phyloP scores from a whole-genome alignment of 2,888 invertebrate species.

The Chymomyza procnemis region DNA sequence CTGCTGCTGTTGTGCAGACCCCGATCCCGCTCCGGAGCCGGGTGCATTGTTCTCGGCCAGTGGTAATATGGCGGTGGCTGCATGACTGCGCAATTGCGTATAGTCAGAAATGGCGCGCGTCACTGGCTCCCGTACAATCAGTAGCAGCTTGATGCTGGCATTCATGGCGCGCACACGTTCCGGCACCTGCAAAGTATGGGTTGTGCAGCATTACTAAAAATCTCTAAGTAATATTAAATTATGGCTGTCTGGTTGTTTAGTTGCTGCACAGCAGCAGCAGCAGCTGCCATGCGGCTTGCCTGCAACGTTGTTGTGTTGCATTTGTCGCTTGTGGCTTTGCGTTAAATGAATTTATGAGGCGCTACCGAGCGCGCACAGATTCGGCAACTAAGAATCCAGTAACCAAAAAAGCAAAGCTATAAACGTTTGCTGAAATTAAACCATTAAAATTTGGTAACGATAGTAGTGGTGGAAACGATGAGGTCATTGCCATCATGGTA shows the following conservation, averaged over 20 bases:
- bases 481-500: no score
- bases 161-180: constrained; percentile 96
- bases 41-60: constrained; percentile 64
- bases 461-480: no score
- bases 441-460: no score
- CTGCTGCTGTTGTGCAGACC: constrained; percentile 21
- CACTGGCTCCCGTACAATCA: constrained; percentile 97
- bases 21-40: constrained; percentile 27
- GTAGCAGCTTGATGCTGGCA: constrained; percentile 91
- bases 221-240: constrained; percentile 19
- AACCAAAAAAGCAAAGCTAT: not conserved
- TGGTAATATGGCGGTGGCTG: constrained; percentile 86
- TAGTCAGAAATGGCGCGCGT: constrained; percentile 97
- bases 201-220: constrained; percentile 10
- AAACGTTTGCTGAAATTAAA: not conserved
- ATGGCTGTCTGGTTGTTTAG: not conserved
- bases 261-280: not conserved
- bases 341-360: constrained; percentile 49
- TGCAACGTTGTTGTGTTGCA: not conserved
- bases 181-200: constrained; percentile 84
- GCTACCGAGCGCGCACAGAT: not conserved
- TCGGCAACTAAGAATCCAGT: not conserved
- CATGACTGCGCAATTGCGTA: constrained; percentile 92
- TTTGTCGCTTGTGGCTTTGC: constrained; percentile 33
- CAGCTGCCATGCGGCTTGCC: no score